Base-by-base conservation (phyloP, 2,888 invertebrate species). In the Aricia artaxerxes region DNA sequence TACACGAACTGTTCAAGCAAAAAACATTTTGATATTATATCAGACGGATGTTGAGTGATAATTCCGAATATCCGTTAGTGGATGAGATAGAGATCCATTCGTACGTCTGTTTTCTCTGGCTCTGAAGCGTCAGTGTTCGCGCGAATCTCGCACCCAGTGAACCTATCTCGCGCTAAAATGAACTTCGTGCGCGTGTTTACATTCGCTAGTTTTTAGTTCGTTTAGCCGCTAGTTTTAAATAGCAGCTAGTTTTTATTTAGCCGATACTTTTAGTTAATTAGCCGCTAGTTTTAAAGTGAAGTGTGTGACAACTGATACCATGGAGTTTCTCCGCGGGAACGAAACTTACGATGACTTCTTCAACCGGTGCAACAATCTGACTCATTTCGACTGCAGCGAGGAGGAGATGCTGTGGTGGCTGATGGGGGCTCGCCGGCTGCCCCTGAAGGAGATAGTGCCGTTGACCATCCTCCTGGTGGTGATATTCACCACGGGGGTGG, bases 401-500 rank as follows among this genome's bases (percentile, higher is more conserved):
- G 95, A 95, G 24, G 95, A 96, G 80, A 96, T 95, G 91, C 85
- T 96, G 64, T 91, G 93, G 87, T 94, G 89, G 88, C 84, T 93
- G 60, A 92, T 96, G 90, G 97, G 97, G 0, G 96, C 96, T 0
- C 95, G 96, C 78, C 94, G 95, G 64, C 85, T 97, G 77, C 95
- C 96, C 0, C 84, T 96, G 40, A 89, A 89, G 75, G 95, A 95
- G 83, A 95, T 95, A 64, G 87, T 96, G 57, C 90, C 97, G 0
- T 90, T 97, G 73, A 97, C 97, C 79, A 92, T 97, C 72, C 94
- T 97, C 75, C 97, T 98, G 85, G 95, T 96, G 78, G 92, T 96
- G 78, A 97, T 98, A 83, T 98, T 98, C 86, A 91, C 98, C 69
- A 97, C 97, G 1, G 98, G 98, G 7, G 95, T 98, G 7, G 89